Evolutionary conservation across 2,888 invertebrate species (phyloP), one percentile per base, ranked within the genome.

Genomic region (Agrypnus murinus): DNA sequence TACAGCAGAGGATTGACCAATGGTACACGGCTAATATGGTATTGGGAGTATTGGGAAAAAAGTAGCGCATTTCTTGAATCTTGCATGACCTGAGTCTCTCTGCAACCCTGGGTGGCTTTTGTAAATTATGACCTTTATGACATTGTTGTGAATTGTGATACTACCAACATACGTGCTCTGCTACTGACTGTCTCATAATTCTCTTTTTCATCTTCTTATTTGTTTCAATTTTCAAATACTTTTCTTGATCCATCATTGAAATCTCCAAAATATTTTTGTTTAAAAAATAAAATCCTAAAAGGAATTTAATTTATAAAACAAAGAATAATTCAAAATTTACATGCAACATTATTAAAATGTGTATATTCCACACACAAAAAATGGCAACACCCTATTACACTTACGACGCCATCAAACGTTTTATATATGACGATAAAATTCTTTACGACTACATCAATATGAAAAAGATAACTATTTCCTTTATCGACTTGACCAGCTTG

Each of bases 11-110:
- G 57, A 25, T 65, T 67, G 59, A 36, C 73, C 70, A 72, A 75
- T 70, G 69, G 65, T 38, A 60, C n/a, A n/a, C 62, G 55, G 65
- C 57, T 71, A 69, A 64, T 71, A 70, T 68, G 73, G 73, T 25
- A 67, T 65, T 67, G 73, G 57, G 77, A n/a, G n/a, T n/a, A n/a
- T n/a, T n/a, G n/a, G 25, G 5, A 25, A 77, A 76, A 77, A 75
- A 72, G 73, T 76, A 73, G 74, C 72, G 77, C 75, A 80, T 79
- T 80, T 78, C 80, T 79, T 81, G 80, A 78, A 81, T 81, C 77
- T 80, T 80, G 79, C 81, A 81, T 80, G 81, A 80, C 77, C 76
- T 76, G 78, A 38, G n/a, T n/a, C 12, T 25, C 5, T 25, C 76
- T 77, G 74, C 75, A 77, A 75, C 66, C 76, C 69, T 77, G 77